Evolutionary conservation across 37 sponge, comb jelly and placozoan species (phyloP), one percentile per base, ranked within the genome.

Genomic region (Aplysina aerophoba): DNA sequence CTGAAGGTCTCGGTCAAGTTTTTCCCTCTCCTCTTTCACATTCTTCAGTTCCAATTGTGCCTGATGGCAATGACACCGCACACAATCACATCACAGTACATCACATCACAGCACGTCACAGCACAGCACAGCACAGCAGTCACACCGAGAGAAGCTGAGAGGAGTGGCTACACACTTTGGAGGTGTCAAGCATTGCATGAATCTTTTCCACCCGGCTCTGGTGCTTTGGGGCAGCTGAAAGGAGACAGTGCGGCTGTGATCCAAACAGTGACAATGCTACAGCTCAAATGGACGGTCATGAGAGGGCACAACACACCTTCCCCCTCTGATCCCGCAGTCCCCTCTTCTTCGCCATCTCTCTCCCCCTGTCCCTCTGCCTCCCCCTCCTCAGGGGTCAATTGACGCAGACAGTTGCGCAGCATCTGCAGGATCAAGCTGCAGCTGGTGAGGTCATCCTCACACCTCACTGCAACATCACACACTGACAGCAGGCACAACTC

Each of bases 101-200:
- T 57, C 28, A 27, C 59, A 15, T 66, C 15, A 20, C 64, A 83
- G 12, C 38, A 36, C 59, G 38, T 20, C 58, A 20, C 30, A 41
- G 4, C 33, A 81, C 62, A 60, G 4, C 36, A 35, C 41, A 35
- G 1, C 17, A 25, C 40, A 68, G 27, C 71, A 20, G 15, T 4
- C 79, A 36, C 55, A 55, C 25, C 14, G n/a, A 55, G 39, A 55
- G n/a, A n/a, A n/a, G n/a, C 27, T 13, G 53, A 21, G n/a, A 38
- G 65, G 24, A 63, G 4, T 12, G 65, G 4, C 3, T 31, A 53
- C 24, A 31, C 37, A 85, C 93, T 80, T 86, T 94, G 15, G 94
- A 85, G 16, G 94, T 94, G 55, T 94, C 91, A 27, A 94, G 83
- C 88, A 94, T 88, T 24, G 91, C 83, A 38, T 90, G 86, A 60